phyloP scores from a whole-genome alignment of 2,888 invertebrate species.

The Stictocephala bisonia region DNA sequence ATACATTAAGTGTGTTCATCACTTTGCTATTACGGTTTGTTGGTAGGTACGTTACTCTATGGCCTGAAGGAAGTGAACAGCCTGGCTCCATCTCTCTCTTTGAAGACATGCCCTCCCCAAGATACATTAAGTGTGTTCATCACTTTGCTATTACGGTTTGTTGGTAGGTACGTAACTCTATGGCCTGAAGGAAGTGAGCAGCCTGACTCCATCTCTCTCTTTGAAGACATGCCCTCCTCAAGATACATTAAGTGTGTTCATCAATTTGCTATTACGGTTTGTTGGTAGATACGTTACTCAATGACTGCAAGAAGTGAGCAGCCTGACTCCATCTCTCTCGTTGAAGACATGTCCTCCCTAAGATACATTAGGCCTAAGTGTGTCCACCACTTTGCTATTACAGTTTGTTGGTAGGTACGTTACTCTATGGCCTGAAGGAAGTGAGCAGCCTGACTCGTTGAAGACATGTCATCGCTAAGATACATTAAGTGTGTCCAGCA shows the following conservation, averaged over 20 bases:
- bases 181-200: conserved; percentile 32
- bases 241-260: conserved; percentile 56
- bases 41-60: conserved; percentile 10
- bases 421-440: too few species aligned
- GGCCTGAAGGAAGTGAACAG: conserved; percentile 32
- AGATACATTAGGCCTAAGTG: too few species aligned
- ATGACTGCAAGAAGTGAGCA: too few species aligned
- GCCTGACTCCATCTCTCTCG: too few species aligned
- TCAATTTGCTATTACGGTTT: too few species aligned
- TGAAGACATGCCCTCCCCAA: conserved; percentile 49
- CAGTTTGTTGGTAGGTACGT: too few species aligned
- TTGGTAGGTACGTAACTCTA: conserved; percentile 5
- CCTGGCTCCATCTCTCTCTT: conserved; percentile 21
- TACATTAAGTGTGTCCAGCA: too few species aligned
- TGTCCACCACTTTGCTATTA: too few species aligned
- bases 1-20: conserved; percentile 52
- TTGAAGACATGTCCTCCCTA: too few species aligned
- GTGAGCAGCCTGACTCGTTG: too few species aligned
- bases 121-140: conserved; percentile 53
- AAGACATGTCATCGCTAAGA: too few species aligned
- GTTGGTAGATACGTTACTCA: too few species aligned
- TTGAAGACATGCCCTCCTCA: conserved; percentile 50
- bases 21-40: not conserved
- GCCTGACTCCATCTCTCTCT: not conserved
- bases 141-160: not conserved